Evolutionary conservation across 2,888 invertebrate genomes (phyloP), one percentile per base, ranked within the genome.

Genomic region (Alloscopus bannaensis): DNA sequence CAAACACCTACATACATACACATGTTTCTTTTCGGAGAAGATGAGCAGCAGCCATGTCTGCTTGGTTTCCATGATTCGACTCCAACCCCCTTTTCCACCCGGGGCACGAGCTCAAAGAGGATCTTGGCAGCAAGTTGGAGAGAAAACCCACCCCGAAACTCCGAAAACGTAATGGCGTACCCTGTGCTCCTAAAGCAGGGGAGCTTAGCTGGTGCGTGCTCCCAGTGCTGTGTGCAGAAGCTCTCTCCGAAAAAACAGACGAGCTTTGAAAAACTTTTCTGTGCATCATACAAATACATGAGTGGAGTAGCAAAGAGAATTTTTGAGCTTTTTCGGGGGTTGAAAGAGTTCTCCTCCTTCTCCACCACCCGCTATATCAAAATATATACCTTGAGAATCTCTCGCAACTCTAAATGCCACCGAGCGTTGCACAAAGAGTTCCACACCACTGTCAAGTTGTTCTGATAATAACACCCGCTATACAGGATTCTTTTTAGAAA

Each of bases 111-210:
- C 28, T 24, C 11, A 11, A 57, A 57, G 29, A 57, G 29, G 18
- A 57, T 57, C 6, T 13, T 18, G 8, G 13, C 40, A 40, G 13
- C 45, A 11, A 45, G 8, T 45, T 45, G 45, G n/a, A n/a, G 8
- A 55, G 18, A 55, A 57, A 59, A 59, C 59, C 36, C 20, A 59
- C 59, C 59, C 59, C 59, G 59, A 59, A 55, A 55, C 20, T 22
- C 55, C 22, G 55, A 55, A 22, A 55, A n/a, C n/a, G 55, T 22
- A 55, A 55, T 55, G 55, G 55, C 55, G 55, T 55, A 22, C 20
- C 13, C 13, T 6, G 36, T 36, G n/a, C n/a, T n/a, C n/a, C n/a
- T n/a, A n/a, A n/a, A n/a, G n/a, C 40, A 40, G 40, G 13, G 40
- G 13, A 40, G 40, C 8, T n/a, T n/a, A 40, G 40, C 40, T 40